Evolutionary conservation across 2,888 invertebrate species (phyloP).

Genomic region (Caradrina kadenii): DNA sequence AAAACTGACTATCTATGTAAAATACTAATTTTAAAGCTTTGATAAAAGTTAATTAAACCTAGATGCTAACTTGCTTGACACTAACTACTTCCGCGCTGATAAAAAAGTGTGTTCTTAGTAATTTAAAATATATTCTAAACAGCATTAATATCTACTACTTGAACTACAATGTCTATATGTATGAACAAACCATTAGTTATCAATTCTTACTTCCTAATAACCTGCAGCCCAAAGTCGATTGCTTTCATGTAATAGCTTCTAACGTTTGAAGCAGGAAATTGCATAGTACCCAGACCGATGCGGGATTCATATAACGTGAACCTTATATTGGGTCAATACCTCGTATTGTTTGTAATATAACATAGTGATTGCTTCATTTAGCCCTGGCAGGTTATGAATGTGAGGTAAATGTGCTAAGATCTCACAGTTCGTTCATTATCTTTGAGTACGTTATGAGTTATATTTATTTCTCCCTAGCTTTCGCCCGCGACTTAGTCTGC

Average conservation of each 20-base stretch:
- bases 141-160: background rate
- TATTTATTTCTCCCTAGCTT: slow-evolving; percentile 42
- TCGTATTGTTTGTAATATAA: slow-evolving; percentile 38
- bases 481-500: too few species aligned
- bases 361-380: slow-evolving; percentile 60
- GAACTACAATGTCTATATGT: slow-evolving; percentile 18
- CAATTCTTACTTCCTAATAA: slow-evolving; percentile 46
- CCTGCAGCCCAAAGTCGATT: slow-evolving; percentile 59
- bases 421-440: slow-evolving; percentile 41
- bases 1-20: background rate
- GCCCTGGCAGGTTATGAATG: slow-evolving; percentile 41
- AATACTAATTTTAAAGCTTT: background rate
- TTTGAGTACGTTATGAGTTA: slow-evolving; percentile 33
- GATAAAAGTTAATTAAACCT: background rate
- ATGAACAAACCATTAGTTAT: slow-evolving; percentile 29
- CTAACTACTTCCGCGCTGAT: background rate
- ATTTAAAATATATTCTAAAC: background rate
- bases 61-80: background rate
- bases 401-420: slow-evolving; percentile 40
- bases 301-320: slow-evolving; percentile 49
- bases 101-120: background rate
- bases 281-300: slow-evolving; percentile 60
- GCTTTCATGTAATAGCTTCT: slow-evolving; percentile 68
- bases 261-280: slow-evolving; percentile 70
- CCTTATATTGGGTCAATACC: slow-evolving; percentile 38